These are phyloP conservation scores for Oikopleura dioica DNA, from an alignment of 23 tunicate species.

Conservation along the genomic window DNA sequence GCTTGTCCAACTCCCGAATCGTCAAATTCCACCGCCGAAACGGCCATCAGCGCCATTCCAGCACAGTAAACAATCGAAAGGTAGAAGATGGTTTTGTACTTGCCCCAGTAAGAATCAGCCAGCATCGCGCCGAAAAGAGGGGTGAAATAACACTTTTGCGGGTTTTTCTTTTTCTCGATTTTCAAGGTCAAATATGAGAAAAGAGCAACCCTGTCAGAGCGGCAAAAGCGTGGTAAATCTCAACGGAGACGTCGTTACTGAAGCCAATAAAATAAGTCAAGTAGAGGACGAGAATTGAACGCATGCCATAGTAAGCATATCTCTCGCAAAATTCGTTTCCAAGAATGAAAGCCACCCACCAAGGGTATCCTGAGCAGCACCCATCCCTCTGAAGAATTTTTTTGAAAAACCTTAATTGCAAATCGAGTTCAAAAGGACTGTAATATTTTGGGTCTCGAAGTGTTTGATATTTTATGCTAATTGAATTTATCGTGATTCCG, in stretches of 20 bases:
- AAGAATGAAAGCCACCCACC: slow-evolving; percentile 36
- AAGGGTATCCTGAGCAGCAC: too few species aligned
- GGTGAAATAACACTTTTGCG: slow-evolving; percentile 46
- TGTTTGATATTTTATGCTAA: too few species aligned
- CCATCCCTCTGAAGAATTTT: too few species aligned
- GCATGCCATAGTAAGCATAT: slow-evolving; percentile 79
- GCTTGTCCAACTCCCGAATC: background rate
- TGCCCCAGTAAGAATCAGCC: slow-evolving; percentile 95
- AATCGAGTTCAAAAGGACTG: too few species aligned
- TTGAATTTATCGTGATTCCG: too few species aligned
- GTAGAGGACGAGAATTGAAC: slow-evolving; percentile 15
- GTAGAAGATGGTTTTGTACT: slow-evolving; percentile 26
- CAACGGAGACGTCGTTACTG: background rate
- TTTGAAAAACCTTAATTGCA: too few species aligned
- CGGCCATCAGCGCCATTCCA: slow-evolving; percentile 9
- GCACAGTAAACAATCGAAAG: background rate
- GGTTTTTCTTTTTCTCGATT: too few species aligned
- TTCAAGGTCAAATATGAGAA: too few species aligned
- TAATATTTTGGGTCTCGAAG: too few species aligned
- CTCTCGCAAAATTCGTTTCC: slow-evolving; percentile 88
- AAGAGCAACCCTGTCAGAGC: too few species aligned
- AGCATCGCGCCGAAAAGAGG: slow-evolving; percentile 75
- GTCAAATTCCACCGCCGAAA: background rate
- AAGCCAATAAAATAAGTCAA: slow-evolving; percentile 8
- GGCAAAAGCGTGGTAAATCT: slow-evolving; percentile 3